Base-by-base conservation (phyloP, 2,113 vertebrate genomes). In the Sisor rabdophorus region DNA sequence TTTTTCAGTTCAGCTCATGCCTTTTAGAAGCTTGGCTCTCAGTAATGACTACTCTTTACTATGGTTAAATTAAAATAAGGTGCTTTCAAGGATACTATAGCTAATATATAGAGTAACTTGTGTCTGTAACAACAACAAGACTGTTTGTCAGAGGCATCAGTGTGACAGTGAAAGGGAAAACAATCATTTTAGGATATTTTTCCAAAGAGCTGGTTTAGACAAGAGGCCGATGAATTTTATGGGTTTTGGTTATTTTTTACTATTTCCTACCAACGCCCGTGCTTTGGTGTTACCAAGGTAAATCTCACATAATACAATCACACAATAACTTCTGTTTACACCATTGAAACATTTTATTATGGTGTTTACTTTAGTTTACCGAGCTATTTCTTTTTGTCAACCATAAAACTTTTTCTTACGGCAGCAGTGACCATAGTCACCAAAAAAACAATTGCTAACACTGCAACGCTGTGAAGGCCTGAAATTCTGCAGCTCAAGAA, bases 1-100 rank as follows among this genome's bases (percentile, higher is more conserved):
- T 52, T 73, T 78, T 78, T 78, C 24, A 56, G 69, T 72, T 53
- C 69, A 54, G 48, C 77, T 78, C 77, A 78, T 70, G 40, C 69
- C 59, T 73, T n/a, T 63, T 59, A 78, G 69, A 71, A 78, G 76
- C 48, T 54, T 36, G 28, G 50, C 64, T 65, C 52, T 72, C 36
- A 58, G 69, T 73, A 78, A 52, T 56, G 40, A 10, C 40, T 44
- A 44, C 4, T 64, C 28, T 72, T 44, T 47, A 36, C 47, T 36
- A 12, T 54, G n/a, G 68, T 20, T 15, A 63, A 78, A 65, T 64
- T 71, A 72, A 63, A 65, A 78, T 61, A 55, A 71, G 61, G 67
- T 67, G 61, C n/a, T 61, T n/a, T 13, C 28, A 32, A 71, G 56
- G 32, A 10, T 47, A 71, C 17, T 40, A 17, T 12, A 52, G 59